Conservation (phyloP, 2,113 vertebrate genomes). For the Gasterosteus nipponicus region DNA sequence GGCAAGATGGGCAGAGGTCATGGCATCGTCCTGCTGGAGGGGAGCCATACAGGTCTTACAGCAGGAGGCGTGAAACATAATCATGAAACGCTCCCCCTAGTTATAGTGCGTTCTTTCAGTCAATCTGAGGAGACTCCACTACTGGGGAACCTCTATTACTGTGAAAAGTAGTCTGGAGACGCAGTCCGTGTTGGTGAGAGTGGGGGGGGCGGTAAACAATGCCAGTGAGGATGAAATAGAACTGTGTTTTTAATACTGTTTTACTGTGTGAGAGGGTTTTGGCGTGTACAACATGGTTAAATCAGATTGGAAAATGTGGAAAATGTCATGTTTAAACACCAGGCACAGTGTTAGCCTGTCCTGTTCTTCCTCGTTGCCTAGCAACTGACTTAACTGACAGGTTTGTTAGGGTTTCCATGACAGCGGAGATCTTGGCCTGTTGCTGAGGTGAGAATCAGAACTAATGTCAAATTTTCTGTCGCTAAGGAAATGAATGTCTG, state of each 20-base stretch:
- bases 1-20: no score
- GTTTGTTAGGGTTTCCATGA: constrained; percentile 68
- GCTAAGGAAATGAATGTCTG: constrained; percentile 52
- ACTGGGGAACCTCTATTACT: no score
- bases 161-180: no score
- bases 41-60: no score
- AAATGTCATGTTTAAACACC: background rate
- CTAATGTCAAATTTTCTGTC: constrained; percentile 63
- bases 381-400: constrained; percentile 63
- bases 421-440: constrained; percentile 55
- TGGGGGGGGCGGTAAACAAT: no score
- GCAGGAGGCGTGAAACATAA: no score
- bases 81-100: no score
- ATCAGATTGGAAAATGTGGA: background rate
- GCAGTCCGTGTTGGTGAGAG: no score
- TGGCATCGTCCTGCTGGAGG: no score
- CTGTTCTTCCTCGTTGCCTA: constrained; percentile 43
- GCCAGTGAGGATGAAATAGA: no score
- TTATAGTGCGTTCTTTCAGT: no score
- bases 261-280: background rate
- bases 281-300: background rate
- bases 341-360: background rate
- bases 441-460: constrained; percentile 51
- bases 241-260: background rate
- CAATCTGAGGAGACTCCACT: no score